Evolutionary conservation across 2,888 invertebrate genomes (phyloP), one percentile per base, ranked within the genome.

Genomic region (Pseudoips prasinana): DNA sequence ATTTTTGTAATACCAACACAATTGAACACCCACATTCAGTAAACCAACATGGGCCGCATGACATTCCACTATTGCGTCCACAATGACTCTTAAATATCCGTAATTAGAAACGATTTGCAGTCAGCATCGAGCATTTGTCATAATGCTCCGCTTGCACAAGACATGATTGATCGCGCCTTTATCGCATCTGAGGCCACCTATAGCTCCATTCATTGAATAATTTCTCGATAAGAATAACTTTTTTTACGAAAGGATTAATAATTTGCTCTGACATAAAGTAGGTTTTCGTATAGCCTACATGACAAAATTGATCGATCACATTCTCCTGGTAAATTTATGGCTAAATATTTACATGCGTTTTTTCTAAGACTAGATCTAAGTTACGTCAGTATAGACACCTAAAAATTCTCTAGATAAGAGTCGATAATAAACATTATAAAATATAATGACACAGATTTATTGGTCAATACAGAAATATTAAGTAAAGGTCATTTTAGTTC

Each of bases 41-140:
- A 26, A 24, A 31, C 20, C 20, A 43, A 48, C 60, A 60, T 56
- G 66, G 62, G 63, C 58, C 55, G 73, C 74, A 66, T 79, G 73
- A 76, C 76, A 55, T 56, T 63, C 54, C 60, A 65, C 58, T 65
- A 63, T 61, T 62, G 19, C 42, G 40, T 33, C 61, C 60, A 79
- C 80, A 84, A 81, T 84, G 80, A 84, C 79, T 85, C 74, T 73
- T 77, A 80, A 85, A 81, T 81, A 77, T 79, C 68, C 63, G 62
- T 80, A 86, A 88, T 86, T 86, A 84, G 77, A 73, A 81, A 73
- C 79, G 75, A 81, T 86, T 81, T 78, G 78, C 75, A 71, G 69
- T 67, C 65, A 64, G 39, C 55, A 57, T 61, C 63, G 53, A 62
- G 59, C 72, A 73, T 82, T 80, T 72, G 73, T 83, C 76, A 73